Base-by-base conservation (phyloP, 2,797 vertebrate genomes). In the Ambastaia sidthimunki region DNA sequence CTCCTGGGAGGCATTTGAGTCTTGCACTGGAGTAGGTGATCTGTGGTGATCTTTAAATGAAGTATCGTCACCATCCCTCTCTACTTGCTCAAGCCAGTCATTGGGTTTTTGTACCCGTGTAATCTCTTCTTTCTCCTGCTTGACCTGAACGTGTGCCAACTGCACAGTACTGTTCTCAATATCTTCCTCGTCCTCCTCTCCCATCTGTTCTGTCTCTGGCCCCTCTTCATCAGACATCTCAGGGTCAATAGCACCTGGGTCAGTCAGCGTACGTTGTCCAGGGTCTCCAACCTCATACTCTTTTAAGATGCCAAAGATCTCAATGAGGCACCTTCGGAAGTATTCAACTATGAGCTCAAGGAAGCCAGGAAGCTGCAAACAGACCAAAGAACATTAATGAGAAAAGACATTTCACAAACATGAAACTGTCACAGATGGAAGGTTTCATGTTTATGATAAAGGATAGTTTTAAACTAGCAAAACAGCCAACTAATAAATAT, bases 271-370 rank as follows among this genome's bases (percentile, higher is more conserved):
- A 91, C 95, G 96, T 90, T 99, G 98, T 76, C 96, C 97, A 41
- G 95, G 96, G 88, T 99, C 96, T 85, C 98, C 98, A 71, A 99
- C 97, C 89, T 99, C 98, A 0, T 98, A 99, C 89, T 99, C 97
- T 89, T 96, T 98, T 83, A 99, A 89, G 89, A 99, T 99, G 89
- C 96, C 97, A 85, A 98, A 99, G 89, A 99, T 98, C 91, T 99
- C 96, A 0, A 99, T 99, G 89, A 99, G 95, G 93, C 98, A 99
- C 89, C 96, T 95, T 82, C 98, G 93, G 92, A 98, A 98, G 92
- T 99, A 98, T 91, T 99, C 98, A 87, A 99, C 97, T 81, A 99
- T 88, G 84, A 99, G 93, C 78, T 99, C 97, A 88, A 99, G 89
- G 92, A 99, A 96, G 25, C 98, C 98, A 87, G 97, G 96, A 80